phyloP scores from a whole-genome alignment of 1,140 invertebrate species.

The Diachasmimorpha longicaudata region DNA sequence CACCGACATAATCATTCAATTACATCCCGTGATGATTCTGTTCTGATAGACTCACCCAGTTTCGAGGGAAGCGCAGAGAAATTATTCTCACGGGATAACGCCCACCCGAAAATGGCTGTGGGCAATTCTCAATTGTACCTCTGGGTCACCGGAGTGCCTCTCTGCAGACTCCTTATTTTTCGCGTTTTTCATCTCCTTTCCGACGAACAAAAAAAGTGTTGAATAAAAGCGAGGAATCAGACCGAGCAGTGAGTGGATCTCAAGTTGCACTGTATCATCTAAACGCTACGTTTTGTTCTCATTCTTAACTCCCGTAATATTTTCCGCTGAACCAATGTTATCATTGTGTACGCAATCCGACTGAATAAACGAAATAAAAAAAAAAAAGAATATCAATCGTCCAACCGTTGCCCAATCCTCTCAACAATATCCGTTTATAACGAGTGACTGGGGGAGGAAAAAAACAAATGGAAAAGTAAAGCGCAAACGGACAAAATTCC shows the following conservation, averaged over 20 bases:
- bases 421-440: slow-evolving; percentile 9
- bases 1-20: slow-evolving; percentile 46
- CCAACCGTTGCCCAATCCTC: not conserved
- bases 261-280: slow-evolving; percentile 54
- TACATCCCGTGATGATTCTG: slow-evolving; percentile 41
- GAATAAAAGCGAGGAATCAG: slow-evolving; percentile 17
- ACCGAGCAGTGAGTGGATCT: slow-evolving; percentile 35
- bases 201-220: not conserved
- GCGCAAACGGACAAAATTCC: not conserved
- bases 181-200: not conserved
- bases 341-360: not conserved
- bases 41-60: slow-evolving; percentile 20
- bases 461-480: slow-evolving; percentile 5
- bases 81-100: not conserved
- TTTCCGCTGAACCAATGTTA: not conserved
- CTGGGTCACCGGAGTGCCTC: not conserved
- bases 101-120: not conserved
- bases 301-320: not conserved
- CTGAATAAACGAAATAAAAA: not conserved
- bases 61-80: not conserved
- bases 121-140: not conserved
- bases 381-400: not conserved
- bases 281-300: not conserved
- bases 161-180: not conserved
- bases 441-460: not conserved